phyloP scores from a whole-genome alignment of 2,888 invertebrate genomes.

The Capitulum mitella region DNA sequence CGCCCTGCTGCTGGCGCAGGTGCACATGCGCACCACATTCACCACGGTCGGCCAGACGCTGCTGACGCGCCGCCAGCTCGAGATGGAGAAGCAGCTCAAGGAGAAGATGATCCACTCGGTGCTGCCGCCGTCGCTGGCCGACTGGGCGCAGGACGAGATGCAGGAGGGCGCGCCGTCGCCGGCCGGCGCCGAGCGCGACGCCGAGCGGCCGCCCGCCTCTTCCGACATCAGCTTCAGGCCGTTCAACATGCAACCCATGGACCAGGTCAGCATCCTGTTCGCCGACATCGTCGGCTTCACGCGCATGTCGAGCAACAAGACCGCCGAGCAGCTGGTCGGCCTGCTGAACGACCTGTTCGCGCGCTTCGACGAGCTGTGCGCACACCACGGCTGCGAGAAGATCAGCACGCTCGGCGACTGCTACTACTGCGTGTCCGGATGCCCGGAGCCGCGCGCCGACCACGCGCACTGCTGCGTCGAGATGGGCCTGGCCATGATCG shows the following conservation, averaged over 20 bases:
- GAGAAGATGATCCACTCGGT: constrained; percentile 96
- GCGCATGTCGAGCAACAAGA: constrained; percentile 92
- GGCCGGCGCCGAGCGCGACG: too few relatives aligned
- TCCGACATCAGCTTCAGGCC: constrained; percentile 60
- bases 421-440: constrained; percentile 92
- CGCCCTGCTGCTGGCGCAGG: constrained; percentile 84
- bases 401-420: constrained; percentile 92
- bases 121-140: constrained; percentile 78
- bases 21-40: constrained; percentile 88
- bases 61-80: constrained; percentile 77
- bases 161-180: background rate
- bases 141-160: constrained; percentile 31
- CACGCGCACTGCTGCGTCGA: constrained; percentile 93
- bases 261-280: constrained; percentile 73
- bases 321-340: constrained; percentile 88
- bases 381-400: constrained; percentile 85
- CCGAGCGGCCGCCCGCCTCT: constrained; percentile 29
- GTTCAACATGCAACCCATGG: constrained; percentile 95
- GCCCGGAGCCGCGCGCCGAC: constrained; percentile 82
- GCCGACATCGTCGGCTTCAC: constrained; percentile 98
- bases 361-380: constrained; percentile 84
- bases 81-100: constrained; percentile 87
- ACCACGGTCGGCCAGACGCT: constrained; percentile 92
- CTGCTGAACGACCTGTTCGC: constrained; percentile 94
- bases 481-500: constrained; percentile 67